Conservation (phyloP, 2,113 vertebrate species). For the Epinephelus cyanopodus region DNA sequence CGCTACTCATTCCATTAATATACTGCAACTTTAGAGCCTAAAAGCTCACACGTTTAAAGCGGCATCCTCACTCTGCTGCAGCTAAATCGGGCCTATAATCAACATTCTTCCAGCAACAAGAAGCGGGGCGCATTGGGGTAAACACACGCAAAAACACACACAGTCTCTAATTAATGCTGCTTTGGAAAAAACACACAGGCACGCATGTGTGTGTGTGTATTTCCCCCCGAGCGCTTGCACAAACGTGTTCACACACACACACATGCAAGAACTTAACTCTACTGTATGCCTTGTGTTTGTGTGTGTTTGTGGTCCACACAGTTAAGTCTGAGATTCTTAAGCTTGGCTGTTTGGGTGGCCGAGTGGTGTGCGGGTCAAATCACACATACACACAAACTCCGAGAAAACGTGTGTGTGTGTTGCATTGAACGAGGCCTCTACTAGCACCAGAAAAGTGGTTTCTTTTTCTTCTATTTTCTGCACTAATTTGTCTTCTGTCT, state of each 20-base stretch:
- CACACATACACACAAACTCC: neutral
- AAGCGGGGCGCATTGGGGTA: slow-evolving; percentile 43
- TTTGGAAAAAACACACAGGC: slow-evolving; percentile 46
- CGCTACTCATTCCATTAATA: neutral
- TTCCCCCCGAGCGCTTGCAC: neutral
- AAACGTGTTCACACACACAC: slow-evolving; percentile 33
- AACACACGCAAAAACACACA: slow-evolving; percentile 54
- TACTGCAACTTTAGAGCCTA: slow-evolving; percentile 3
- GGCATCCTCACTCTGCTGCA: slow-evolving; percentile 38
- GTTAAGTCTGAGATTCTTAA: slow-evolving; percentile 40
- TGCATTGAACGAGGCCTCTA: slow-evolving; percentile 7
- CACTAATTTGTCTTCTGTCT: slow-evolving; percentile 43
- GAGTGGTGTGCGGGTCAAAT: slow-evolving; percentile 9
- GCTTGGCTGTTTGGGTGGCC: slow-evolving; percentile 34
- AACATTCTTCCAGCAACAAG: slow-evolving; percentile 67
- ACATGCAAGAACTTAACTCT: slow-evolving; percentile 24
- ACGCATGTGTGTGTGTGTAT: neutral
- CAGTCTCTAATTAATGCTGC: slow-evolving; percentile 66
- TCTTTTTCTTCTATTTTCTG: slow-evolving; percentile 38
- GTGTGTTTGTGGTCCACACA: neutral
- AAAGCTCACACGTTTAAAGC: slow-evolving; percentile 26
- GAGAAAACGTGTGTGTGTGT: neutral
- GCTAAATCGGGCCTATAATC: slow-evolving; percentile 72
- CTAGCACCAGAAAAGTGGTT: slow-evolving; percentile 41
- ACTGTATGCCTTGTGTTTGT: neutral